Base-by-base conservation (phyloP, 2,888 invertebrate genomes). In the Clusia tigrina region DNA sequence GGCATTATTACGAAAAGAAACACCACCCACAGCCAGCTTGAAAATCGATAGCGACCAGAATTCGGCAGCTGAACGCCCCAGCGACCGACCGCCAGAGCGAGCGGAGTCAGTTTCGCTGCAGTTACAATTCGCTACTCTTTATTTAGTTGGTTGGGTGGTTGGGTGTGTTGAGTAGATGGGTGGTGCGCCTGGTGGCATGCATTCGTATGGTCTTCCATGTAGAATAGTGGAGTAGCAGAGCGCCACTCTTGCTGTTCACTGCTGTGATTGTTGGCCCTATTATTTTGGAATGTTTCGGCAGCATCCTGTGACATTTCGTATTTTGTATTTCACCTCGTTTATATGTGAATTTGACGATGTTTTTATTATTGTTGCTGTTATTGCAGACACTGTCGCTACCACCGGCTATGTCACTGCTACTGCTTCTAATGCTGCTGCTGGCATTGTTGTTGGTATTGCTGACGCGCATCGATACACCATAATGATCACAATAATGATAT, bases 21-120 rank as follows among this genome's bases (percentile, higher is more conserved):
- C 12, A 42, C 18, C 37, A 51, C n/a, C 37, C n/a, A 20, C 37
- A 25, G n/a, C n/a, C n/a, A 26, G 63, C 67, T 70, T 73, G 72
- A 78, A 79, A 79, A 79, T 79, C 79, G 77, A 79, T 79, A 72
- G 71, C 72, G 75, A 80, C 78, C 79, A 79, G 79, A 79, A 74
- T 71, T 72, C 76, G n/a, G 65, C 72, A 73, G 74, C 18, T 25
- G 42, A n/a, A n/a, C n/a, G n/a, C n/a, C 57, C 42, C 57, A 57
- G 53, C 23, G n/a, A n/a, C 62, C 46, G 42, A 52, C 42, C 54
- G 15, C 26, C 2, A 17, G 6, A 48, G 37, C 55, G 32, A 24
- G 54, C 55, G 56, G 56, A 63, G 63, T 63, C 63, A 63, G 60
- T 63, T 63, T 55, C 59, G 55, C 54, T 59, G 48, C 52, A 53